Conservation (phyloP, 2,888 invertebrate species). For the Geophilus truncorum region DNA sequence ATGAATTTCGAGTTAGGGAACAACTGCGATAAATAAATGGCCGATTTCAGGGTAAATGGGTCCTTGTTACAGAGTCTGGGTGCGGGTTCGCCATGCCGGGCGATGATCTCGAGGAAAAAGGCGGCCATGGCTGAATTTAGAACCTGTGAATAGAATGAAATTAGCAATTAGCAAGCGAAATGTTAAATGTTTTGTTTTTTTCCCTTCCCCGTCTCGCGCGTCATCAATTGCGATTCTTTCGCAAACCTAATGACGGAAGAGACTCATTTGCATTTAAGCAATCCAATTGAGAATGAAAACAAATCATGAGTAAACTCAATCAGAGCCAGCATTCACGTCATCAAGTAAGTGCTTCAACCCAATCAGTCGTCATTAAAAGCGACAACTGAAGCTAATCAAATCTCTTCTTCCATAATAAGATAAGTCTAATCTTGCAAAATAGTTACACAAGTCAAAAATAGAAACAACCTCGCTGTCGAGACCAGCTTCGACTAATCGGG, state of each 20-base stretch:
- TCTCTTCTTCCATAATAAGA: not conserved
- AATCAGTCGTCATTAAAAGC: not conserved
- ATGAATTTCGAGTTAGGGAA: constrained; percentile 98
- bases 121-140: constrained; percentile 94
- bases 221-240: not conserved
- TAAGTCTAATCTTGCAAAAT: too few relatives aligned
- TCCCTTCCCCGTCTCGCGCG: not conserved
- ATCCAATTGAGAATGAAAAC: not conserved
- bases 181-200: not conserved
- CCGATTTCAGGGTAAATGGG: constrained; percentile 95
- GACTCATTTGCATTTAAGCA: not conserved
- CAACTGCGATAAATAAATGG: constrained; percentile 84
- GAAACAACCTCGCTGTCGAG: constrained; percentile 72
- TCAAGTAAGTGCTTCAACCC: not conserved
- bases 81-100: constrained; percentile 91
- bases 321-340: not conserved
- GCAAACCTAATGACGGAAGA: not conserved
- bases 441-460: not conserved
- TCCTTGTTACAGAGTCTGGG: constrained; percentile 97
- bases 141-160: constrained; percentile 52
- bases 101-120: constrained; percentile 93
- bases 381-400: not conserved
- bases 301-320: not conserved
- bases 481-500: constrained; percentile 88
- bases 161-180: not conserved